These are phyloP conservation scores for Microdon myrmicae DNA, from an alignment of 2,888 invertebrate genomes.

Conservation along the genomic window DNA sequence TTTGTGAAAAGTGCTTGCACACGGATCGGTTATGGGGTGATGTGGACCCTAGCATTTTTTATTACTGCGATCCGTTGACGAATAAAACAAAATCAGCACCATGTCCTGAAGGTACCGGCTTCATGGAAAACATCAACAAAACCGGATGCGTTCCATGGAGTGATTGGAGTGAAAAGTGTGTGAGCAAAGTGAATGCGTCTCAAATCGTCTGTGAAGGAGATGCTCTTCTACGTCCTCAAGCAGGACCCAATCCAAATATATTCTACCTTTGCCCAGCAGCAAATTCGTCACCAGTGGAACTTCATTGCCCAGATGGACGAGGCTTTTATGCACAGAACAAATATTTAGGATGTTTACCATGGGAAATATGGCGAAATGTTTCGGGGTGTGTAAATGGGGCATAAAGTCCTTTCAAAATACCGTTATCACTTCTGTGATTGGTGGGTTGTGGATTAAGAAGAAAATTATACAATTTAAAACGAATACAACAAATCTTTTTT, in stretches of 20 bases:
- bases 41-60: slow-evolving; percentile 60
- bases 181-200: not conserved
- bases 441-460: no score
- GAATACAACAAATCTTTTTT: no score
- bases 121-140: slow-evolving; percentile 58
- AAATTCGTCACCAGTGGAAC: slow-evolving; percentile 18
- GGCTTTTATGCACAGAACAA: slow-evolving; percentile 44
- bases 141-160: slow-evolving; percentile 59
- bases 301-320: slow-evolving; percentile 36
- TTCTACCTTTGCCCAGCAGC: slow-evolving; percentile 46
- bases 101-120: slow-evolving; percentile 59
- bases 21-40: slow-evolving; percentile 57
- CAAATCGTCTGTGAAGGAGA: slow-evolving; percentile 17
- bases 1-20: slow-evolving; percentile 8
- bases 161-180: slow-evolving; percentile 54
- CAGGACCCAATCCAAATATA: slow-evolving; percentile 33
- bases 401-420: no score
- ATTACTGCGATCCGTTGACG: slow-evolving; percentile 57
- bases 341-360: slow-evolving; percentile 54
- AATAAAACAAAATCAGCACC: slow-evolving; percentile 54
- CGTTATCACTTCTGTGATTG: no score
- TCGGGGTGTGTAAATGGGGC: slow-evolving; percentile 17
- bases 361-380: slow-evolving; percentile 46
- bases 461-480: no score
- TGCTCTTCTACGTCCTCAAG: slow-evolving; percentile 39